Base-by-base conservation (phyloP, 2,797 vertebrate genomes). In the Danio choprae region DNA sequence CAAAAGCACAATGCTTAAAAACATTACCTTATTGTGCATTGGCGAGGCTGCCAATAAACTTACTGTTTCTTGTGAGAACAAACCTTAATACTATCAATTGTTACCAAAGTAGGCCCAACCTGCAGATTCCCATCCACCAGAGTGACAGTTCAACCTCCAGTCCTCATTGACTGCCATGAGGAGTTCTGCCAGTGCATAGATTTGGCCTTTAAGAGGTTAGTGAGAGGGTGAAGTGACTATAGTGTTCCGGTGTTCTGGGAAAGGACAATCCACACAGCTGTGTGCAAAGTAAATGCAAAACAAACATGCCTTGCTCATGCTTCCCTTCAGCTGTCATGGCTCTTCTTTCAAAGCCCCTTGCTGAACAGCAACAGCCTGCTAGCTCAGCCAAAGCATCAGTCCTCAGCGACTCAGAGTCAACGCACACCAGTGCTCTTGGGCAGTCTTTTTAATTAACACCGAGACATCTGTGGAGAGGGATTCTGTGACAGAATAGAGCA, bases 241-340 rank as follows among this genome's bases (percentile, higher is more conserved):
- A 91, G 87, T 86, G 90, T 93, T 93, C 91, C 89, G 85, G 89
- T 88, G 90, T 92, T 94, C 92, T 92, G 91, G 90, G 92, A 93
- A 93, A 93, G 91, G 91, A 92, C 90, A 90, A 90, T 90, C 91
- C 92, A 92, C 90, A 91, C 93, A 94, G 92, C 94, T 94, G 93
- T 87, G 79, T 87, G 89, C 82, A 65, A 88, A 90, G 89, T 92
- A 92, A 93, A 94, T 93, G 92, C 90, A 94, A 94, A 94, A 94
- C 92, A 94, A 94, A 95, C 94, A 95, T 91, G 91, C 91, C 91
- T 93, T 82, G 90, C 90, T 91, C 90, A 94, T 92, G 91, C 92
- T 93, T 92, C 89, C 88, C 88, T 88, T 94, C 93, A 94, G 94
- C 94, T 94, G 93, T 93, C 92, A 91, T 89, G 92, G 91, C 90